Evolutionary conservation across 2,888 invertebrate genomes (phyloP), one percentile per base, ranked within the genome.

Genomic region (Halictus quadricinctus): DNA sequence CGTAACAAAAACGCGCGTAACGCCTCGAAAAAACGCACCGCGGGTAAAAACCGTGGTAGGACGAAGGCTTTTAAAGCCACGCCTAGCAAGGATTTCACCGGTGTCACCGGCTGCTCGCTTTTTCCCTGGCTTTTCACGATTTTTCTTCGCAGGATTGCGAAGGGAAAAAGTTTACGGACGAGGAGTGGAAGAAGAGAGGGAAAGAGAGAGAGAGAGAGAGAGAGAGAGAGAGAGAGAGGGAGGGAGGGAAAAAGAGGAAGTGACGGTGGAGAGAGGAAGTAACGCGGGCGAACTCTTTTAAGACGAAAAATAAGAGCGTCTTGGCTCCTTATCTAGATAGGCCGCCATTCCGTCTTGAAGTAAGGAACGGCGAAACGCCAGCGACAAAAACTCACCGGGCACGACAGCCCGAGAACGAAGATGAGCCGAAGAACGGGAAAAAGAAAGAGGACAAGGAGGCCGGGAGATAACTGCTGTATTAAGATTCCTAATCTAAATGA

Each of bases 401-500:
- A 76, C 80, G 72, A 81, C 81, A 79, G 72, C 43, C 72, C 10
- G 46, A 36, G 13, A 54, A 41, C 41, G 76, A 60, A 75, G 66
- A 79, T 48, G 50, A 69, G 50, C 64, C 29, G 60, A 64, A 54
- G 66, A 76, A 50, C 12, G 72, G 77, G 80, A 43, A 36, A 69
- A 70, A 79, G 41, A 76, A 74, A 69, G 72, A 48, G 43, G 50
- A 43, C n/a, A 46, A 60, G 64, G 78, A 66, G 79, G 76, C 74
- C 58, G 83, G 76, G 78, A 90, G 90, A 91, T 91, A 91, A 91
- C 90, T 90, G 88, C 83, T 91, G 90, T 91, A 91, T 92, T 92
- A 93, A 93, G 93, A 93, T 93, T 92, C 87, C 89, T 93, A 93
- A 93, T 93, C 93, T 92, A 91, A 93, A 93, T 91, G 92, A 91